Base-by-base conservation (phyloP, 37 sponge, comb jelly and placozoan species). In the Chondrilla cf. caribensis region DNA sequence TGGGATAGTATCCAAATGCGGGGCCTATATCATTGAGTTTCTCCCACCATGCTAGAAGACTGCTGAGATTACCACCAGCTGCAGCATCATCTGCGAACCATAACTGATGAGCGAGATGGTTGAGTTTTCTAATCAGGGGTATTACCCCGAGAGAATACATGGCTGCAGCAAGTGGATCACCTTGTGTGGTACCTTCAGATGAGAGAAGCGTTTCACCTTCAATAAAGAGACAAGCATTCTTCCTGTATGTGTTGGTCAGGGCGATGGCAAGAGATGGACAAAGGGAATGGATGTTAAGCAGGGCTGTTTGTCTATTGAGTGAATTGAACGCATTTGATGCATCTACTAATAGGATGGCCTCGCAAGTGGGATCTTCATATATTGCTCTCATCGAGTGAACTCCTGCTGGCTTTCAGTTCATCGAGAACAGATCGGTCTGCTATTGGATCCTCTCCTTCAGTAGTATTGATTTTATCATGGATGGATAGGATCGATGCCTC, bases 61-160 rank as follows among this genome's bases (percentile, higher is more conserved):
- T 21, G 28, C 0, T 32, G 1, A 79, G 29, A 2, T 8, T 1
- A 26, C 79, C 79, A 54, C 59, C 79, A 4, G 36, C 79, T 35
- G 79, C 28, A 17, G 59, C 79, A 79, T 79, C 79, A 9, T 79
- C 58, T 0, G 79, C 79, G 29, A 58, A 79, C 59, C 58, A 79
- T 0, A 79, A 3, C 38, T 55, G 58, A 33, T 33, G 79, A 2
- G 38, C 58, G 14, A 79, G 38, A 2, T 79, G 2, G 29, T 57
- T 37, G 28, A 79, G 59, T 21, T 28, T 1, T 3, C 38, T 31
- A 37, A 54, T 58, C 37, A 79, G 59, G 8, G 79, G 79, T 35
- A 79, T 25, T 1, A 57, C 36, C 14, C 32, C 33, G 5, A 55
- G 17, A 24, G 58, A 31, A 25, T 79, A 79, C 79, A 79, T 79